Evolutionary conservation across 2,888 invertebrate species (phyloP), one percentile per base, ranked within the genome.

Genomic region (Chymomyza fuscimana): DNA sequence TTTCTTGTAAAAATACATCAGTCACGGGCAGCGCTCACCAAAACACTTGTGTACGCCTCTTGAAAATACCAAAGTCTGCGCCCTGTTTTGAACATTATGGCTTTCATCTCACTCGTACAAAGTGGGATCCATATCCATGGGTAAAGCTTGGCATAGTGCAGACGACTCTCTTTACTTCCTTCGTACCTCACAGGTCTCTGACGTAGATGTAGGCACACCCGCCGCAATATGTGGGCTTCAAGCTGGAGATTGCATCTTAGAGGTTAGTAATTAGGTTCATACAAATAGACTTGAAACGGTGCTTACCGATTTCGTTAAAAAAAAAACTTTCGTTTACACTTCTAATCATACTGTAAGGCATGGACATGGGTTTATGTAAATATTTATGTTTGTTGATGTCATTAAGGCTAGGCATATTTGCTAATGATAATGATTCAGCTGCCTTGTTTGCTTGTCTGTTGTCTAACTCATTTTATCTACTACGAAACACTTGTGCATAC

Each of bases 71-170:
- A 5, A 94, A 94, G 83, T 93, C 94, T 58, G 93, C 93, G 64
- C 84, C 81, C 25, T 93, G 93, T 67, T 78, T 85, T 19, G 76
- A 83, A n/a, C 93, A 94, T 2, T 94, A 95, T 56, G 96, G 96
- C 0, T 96, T 96, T 89, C 93, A 96, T 73, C 92, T 96, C 52
- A 95, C 95, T 0, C 93, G 95, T 79, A 95, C 95, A 6, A 94
- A 95, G 72, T 96, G 96, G 96, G 96, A 96, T 91, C 96, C 96
- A 0, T 96, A 96, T 91, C 96, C 96, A 25, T 96, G 96, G 96
- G 94, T 95, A 81, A 62, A 46, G 9, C 5, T 16, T 19, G n/a
- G n/a, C 15, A 54, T 54, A 19, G 19, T 54, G 54, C 19, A 54
- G 19, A 15, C 12, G 40, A n/a, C 16, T 54, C 10, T 51, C 15